Conservation (phyloP, 2,113 vertebrate species). For the Lipotes vexillifer region DNA sequence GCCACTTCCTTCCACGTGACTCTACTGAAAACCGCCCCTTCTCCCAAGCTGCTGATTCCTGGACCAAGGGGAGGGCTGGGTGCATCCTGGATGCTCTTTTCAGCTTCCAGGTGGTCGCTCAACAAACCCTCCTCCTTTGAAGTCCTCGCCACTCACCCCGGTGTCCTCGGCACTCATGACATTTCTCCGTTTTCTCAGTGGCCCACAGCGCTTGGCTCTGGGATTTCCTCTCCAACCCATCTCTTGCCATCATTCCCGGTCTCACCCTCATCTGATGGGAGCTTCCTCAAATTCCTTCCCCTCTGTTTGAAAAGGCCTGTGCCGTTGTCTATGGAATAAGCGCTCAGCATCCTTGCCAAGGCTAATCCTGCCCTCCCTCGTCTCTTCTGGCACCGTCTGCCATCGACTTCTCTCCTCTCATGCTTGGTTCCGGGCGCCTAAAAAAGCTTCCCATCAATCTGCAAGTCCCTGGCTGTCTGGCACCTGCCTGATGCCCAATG, state of each 20-base stretch:
- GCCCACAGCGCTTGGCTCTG: background rate
- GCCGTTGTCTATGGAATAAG: background rate
- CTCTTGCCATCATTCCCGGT: background rate
- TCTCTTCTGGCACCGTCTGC: background rate
- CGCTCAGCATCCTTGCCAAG: background rate
- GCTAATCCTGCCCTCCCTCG: background rate
- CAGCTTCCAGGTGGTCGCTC: no score
- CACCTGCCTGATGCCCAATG: background rate
- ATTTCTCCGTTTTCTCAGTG: background rate
- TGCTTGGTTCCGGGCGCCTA: background rate
- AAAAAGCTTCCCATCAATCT: background rate
- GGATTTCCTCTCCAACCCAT: background rate
- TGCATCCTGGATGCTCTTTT: background rate
- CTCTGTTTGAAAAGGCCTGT: background rate
- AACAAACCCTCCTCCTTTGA: background rate
- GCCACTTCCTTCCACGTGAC: background rate
- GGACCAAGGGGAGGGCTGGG: background rate
- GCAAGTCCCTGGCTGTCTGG: background rate
- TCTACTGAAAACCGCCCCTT: background rate
- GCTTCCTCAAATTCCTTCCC: background rate
- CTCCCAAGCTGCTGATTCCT: rapidly evolving
- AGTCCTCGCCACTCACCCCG: rapidly evolving
- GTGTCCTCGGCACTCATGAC: no score
- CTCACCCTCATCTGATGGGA: background rate
- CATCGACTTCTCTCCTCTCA: background rate